A percentile compares a stretch with the other conserved stretches of the same genome.
Evolutionary conservation across 2,113 vertebrate species (phyloP).

Genomic region (Callipepla californica): DNA sequence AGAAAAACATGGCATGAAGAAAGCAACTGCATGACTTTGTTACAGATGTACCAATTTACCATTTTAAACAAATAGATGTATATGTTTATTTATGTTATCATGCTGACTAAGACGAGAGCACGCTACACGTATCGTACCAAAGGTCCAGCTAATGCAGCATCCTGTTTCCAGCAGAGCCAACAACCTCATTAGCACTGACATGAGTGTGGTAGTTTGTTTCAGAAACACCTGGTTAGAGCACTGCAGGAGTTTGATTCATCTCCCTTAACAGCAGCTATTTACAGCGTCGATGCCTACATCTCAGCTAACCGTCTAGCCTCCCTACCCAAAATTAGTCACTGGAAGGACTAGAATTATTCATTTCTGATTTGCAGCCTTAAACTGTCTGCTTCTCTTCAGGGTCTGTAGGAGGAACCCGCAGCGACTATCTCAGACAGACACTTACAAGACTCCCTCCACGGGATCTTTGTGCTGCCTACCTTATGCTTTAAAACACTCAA

Average conservation of each 20-base stretch:
- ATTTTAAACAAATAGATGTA: not conserved
- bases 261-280: not conserved
- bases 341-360: not conserved
- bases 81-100: not conserved
- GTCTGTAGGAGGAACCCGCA: not conserved
- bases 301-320: not conserved
- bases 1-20: not conserved
- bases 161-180: not conserved
- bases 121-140: not conserved
- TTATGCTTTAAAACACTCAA: not conserved
- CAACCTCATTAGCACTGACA: not conserved
- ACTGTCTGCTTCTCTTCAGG: not conserved
- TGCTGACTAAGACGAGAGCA: not conserved
- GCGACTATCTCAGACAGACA: not conserved
- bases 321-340: not conserved
- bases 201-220: not conserved
- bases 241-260: not conserved
- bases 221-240: not conserved
- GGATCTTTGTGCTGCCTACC: not conserved
- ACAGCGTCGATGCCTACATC: not conserved
- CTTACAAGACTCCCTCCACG: not conserved
- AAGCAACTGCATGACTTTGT: not conserved
- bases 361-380: not conserved
- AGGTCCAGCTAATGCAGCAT: not conserved
- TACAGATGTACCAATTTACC: not conserved